Conservation (phyloP, 2,797 vertebrate genomes). For the Labroides dimidiatus region DNA sequence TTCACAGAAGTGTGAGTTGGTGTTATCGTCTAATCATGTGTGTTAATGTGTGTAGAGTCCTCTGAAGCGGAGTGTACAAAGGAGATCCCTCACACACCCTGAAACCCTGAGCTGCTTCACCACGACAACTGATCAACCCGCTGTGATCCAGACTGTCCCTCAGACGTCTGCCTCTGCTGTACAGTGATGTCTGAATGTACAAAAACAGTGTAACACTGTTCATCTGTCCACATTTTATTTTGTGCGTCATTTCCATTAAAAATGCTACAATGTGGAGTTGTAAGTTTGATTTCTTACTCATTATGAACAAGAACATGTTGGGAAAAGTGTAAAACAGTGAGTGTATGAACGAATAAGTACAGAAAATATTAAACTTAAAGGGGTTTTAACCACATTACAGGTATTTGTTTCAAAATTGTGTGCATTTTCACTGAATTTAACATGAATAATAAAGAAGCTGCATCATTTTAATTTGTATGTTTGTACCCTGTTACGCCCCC, state of each 20-base stretch:
- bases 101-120: slow-evolving; percentile 53
- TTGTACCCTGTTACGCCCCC: no score
- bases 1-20: background rate
- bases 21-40: slow-evolving; percentile 8
- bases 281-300: slow-evolving; percentile 44
- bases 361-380: background rate
- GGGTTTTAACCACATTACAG: no score
- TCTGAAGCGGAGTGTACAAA: slow-evolving; percentile 49
- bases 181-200: slow-evolving; percentile 79
- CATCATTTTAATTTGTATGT: no score
- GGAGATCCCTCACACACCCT: slow-evolving; percentile 41
- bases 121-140: slow-evolving; percentile 28
- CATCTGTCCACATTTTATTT: slow-evolving; percentile 66
- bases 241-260: slow-evolving; percentile 82
- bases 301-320: background rate
- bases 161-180: slow-evolving; percentile 61
- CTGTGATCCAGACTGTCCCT: slow-evolving; percentile 13
- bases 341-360: background rate
- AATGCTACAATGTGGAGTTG: slow-evolving; percentile 65
- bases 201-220: slow-evolving; percentile 67
- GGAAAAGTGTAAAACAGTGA: background rate
- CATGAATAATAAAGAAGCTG: no score
- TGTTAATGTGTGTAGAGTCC: slow-evolving; percentile 32
- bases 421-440: no score
- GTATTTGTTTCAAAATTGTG: no score